These are phyloP conservation scores for Amphipoea lucens DNA, from an alignment of 2,888 invertebrate genomes.

Conservation along the genomic window DNA sequence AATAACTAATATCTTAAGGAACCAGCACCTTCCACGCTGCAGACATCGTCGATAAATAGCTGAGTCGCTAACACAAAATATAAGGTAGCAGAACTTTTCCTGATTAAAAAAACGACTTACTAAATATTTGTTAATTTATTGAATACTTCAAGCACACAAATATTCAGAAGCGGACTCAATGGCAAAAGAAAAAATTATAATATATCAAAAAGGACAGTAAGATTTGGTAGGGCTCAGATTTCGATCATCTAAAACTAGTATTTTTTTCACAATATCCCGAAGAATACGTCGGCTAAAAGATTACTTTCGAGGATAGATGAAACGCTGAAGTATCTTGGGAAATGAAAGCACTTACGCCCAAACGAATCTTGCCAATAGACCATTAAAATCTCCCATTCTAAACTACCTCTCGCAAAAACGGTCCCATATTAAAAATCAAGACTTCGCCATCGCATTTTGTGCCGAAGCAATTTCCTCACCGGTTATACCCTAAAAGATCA, in stretches of 20 bases:
- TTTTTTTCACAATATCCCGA: not conserved
- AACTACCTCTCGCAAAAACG: slow-evolving; percentile 1
- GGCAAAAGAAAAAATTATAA: not conserved
- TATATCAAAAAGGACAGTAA: not conserved
- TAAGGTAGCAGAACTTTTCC: not conserved
- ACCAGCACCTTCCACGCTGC: too few relatives aligned
- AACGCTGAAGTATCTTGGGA: not conserved
- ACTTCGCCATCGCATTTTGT: slow-evolving; percentile 32
- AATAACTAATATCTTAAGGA: not conserved
- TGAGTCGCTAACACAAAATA: not conserved
- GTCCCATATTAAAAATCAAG: slow-evolving; percentile 51
- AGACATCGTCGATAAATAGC: not conserved
- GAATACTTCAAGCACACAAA: not conserved
- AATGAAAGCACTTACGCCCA: not conserved
- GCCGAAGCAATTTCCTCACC: slow-evolving; percentile 57
- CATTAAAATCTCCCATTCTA: slow-evolving; percentile 7
- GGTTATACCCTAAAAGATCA: slow-evolving; percentile 55
- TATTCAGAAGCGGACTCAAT: not conserved
- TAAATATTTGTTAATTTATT: not conserved
- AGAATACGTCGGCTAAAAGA: not conserved
- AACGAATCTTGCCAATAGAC: not conserved
- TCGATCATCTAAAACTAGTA: not conserved
- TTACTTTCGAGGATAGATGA: not conserved
- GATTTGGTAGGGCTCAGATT: too few relatives aligned
- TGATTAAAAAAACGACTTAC: not conserved